These are phyloP conservation scores for Cephonodes hylas DNA, from an alignment of 2,888 invertebrate genomes.

Conservation along the genomic window DNA sequence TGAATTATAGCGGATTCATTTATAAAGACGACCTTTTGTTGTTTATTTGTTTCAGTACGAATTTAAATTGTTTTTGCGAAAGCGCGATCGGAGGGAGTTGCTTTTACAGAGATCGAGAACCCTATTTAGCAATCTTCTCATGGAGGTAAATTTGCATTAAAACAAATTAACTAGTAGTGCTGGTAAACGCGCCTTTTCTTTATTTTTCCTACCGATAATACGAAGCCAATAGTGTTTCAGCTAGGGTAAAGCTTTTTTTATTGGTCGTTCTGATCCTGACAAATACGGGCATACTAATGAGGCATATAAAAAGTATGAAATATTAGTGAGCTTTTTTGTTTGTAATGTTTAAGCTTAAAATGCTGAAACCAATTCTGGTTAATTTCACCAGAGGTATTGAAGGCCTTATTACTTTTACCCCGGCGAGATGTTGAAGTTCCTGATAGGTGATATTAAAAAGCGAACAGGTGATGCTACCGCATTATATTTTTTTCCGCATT, in stretches of 20 bases:
- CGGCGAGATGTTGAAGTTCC: too few species aligned
- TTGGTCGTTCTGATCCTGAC: too few species aligned
- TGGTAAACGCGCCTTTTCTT: background rate
- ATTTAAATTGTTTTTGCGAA: constrained; percentile 66
- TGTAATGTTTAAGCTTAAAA: too few species aligned
- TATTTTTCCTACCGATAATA: background rate
- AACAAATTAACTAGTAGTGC: background rate
- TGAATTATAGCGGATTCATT: background rate
- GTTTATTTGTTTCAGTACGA: constrained; percentile 54
- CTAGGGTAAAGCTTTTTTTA: background rate
- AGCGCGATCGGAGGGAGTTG: constrained; percentile 67
- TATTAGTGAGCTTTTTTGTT: too few species aligned
- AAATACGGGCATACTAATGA: too few species aligned
- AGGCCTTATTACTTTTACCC: too few species aligned
- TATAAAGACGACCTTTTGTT: background rate
- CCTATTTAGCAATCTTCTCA: constrained; percentile 70
- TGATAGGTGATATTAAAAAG: too few species aligned
- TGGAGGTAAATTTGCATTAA: constrained; percentile 50
- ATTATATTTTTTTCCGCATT: too few species aligned
- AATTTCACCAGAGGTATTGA: too few species aligned
- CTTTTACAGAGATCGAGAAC: constrained; percentile 68
- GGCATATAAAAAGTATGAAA: too few species aligned
- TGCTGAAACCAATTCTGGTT: too few species aligned
- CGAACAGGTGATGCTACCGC: too few species aligned
- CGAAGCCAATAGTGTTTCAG: background rate